These are phyloP conservation scores for Dusona sp. DNA, from an alignment of 2,888 invertebrate species.

Conservation along the genomic window DNA sequence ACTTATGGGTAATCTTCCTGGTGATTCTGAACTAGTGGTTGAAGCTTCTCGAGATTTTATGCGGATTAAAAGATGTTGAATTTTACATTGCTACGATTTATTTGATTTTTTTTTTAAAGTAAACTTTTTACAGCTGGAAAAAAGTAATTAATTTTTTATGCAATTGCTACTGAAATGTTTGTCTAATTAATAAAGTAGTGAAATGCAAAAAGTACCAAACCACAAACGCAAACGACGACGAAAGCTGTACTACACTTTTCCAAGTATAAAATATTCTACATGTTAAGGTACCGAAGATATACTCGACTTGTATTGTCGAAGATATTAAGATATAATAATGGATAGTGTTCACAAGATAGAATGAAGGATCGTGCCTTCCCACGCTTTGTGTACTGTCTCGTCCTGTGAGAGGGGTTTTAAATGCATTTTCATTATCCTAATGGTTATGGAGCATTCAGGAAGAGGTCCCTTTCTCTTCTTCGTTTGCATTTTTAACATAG, in stretches of 20 bases:
- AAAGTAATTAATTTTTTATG: background rate
- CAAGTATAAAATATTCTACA: conserved; percentile 13
- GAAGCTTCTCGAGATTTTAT: background rate
- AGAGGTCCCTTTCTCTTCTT: conserved; percentile 48
- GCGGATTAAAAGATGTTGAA: background rate
- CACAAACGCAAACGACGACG: background rate
- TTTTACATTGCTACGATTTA: background rate
- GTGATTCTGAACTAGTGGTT: background rate
- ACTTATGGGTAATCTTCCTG: background rate
- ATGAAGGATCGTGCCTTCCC: conserved; percentile 7
- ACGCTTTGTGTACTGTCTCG: conserved; percentile 13
- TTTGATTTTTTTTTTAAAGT: background rate
- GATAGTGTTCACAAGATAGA: conserved; percentile 46
- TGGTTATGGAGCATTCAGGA: conserved; percentile 64
- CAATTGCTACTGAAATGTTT: background rate
- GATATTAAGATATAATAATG: conserved; percentile 41
- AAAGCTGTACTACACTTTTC: background rate
- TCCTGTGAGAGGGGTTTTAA: conserved; percentile 43
- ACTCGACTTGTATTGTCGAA: background rate
- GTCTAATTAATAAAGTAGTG: background rate
- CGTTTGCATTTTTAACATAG: conserved; percentile 64
- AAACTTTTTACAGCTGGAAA: background rate
- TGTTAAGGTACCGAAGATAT: conserved; percentile 1
- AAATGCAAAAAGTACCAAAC: background rate
- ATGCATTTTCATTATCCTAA: conserved; percentile 74